A percentile compares a stretch with the other conserved stretches of the same genome.
These are phyloP conservation scores for Syngnathus typhle DNA, from an alignment of 2,113 vertebrate genomes.

Conservation along the genomic window DNA sequence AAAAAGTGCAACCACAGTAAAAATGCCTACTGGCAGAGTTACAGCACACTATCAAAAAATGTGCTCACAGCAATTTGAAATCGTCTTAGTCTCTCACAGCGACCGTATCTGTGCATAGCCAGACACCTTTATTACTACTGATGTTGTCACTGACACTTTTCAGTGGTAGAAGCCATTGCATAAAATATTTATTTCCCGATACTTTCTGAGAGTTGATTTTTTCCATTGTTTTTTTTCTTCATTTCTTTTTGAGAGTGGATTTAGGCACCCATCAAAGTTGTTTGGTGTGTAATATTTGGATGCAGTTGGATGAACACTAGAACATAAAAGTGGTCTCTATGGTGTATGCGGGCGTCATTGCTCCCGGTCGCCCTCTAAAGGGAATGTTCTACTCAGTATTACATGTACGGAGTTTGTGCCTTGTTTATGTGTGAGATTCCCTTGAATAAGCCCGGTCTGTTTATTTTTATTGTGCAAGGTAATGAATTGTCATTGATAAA, in stretches of 20 bases:
- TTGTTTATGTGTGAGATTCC: not conserved
- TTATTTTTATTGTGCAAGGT: not conserved
- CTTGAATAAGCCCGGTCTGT: not conserved
- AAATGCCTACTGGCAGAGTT: not conserved
- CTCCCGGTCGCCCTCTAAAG: not conserved
- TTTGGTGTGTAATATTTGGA: slow-evolving; percentile 34
- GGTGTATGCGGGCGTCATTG: slow-evolving; percentile 17
- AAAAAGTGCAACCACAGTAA: not conserved
- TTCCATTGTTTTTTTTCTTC: slow-evolving; percentile 8
- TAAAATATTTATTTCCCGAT: slow-evolving; percentile 58
- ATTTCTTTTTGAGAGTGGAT: slow-evolving; percentile 27
- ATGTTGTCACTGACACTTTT: slow-evolving; percentile 35
- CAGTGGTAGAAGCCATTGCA: slow-evolving; percentile 36
- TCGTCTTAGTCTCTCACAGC: slow-evolving; percentile 7
- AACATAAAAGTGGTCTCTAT: slow-evolving; percentile 30
- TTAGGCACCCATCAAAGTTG: slow-evolving; percentile 33
- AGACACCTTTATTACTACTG: slow-evolving; percentile 35
- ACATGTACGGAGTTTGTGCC: not conserved
- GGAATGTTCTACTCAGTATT: not conserved
- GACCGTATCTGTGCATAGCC: slow-evolving; percentile 32
- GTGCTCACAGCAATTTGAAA: slow-evolving; percentile 2
- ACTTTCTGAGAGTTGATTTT: slow-evolving; percentile 48
- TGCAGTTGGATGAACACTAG: slow-evolving; percentile 44
- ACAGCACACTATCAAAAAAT: not conserved
- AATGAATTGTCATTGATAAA: too few relatives aligned